phyloP scores from a whole-genome alignment of 2,888 invertebrate species.

The Lasioglossum marginatum region DNA sequence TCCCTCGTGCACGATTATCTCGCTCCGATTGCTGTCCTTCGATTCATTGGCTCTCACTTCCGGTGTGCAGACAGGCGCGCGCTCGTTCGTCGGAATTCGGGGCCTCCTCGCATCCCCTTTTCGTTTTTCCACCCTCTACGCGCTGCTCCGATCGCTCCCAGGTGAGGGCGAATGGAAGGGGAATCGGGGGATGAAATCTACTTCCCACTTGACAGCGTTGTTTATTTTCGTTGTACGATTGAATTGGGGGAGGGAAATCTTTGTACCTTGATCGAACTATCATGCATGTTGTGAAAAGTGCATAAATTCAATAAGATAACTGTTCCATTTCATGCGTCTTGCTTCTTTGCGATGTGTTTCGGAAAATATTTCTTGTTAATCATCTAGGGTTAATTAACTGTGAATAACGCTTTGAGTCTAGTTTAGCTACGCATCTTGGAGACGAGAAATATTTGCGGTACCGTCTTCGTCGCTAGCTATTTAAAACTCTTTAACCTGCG shows the following conservation, averaged over 20 bases:
- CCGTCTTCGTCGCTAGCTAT: background rate
- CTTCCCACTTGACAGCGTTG: background rate
- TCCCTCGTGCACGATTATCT: background rate
- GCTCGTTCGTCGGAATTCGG: background rate
- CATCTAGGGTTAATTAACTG: too few species aligned
- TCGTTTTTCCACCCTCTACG: background rate
- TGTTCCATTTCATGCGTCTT: too few species aligned
- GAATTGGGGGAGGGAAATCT: background rate
- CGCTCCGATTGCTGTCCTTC: conserved; percentile 1
- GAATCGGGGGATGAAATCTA: background rate
- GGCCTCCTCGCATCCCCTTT: background rate
- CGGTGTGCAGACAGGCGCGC: background rate
- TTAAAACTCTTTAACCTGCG: background rate
- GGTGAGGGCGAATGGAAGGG: background rate
- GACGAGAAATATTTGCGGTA: background rate
- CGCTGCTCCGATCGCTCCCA: background rate
- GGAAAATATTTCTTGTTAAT: too few species aligned
- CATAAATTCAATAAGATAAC: too few species aligned
- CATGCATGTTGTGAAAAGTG: too few species aligned
- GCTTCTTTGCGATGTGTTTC: too few species aligned
- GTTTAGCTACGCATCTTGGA: too few species aligned
- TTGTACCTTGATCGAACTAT: background rate
- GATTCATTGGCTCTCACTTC: conserved; percentile 11
- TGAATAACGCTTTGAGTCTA: too few species aligned
- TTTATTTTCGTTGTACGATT: background rate